Evolutionary conservation across 1,140 invertebrate genomes (phyloP).

Genomic region (Sycophila sp.): DNA sequence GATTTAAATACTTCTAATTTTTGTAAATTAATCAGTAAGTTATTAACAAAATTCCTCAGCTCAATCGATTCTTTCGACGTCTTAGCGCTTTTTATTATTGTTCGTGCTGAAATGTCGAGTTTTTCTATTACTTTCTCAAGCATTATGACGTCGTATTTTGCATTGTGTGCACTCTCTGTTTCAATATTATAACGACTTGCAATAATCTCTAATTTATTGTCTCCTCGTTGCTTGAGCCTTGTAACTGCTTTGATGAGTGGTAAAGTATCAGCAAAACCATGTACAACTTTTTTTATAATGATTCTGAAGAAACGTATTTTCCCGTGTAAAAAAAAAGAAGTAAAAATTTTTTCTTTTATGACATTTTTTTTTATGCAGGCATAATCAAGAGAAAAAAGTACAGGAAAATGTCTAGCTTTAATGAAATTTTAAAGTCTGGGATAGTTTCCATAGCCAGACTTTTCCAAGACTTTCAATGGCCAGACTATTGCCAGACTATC

Average conservation of each 20-base stretch:
- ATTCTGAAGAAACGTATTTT: conserved; percentile 24
- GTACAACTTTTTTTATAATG: conserved; percentile 29
- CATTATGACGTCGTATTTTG: conserved; percentile 27
- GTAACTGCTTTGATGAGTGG: conserved; percentile 26
- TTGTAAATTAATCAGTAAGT: background rate
- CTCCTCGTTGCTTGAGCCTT: conserved; percentile 3
- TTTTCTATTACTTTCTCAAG: conserved; percentile 12
- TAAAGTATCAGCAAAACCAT: conserved; percentile 34
- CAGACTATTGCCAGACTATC: too few species aligned
- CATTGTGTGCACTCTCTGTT: conserved; percentile 22
- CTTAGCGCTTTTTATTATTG: conserved; percentile 8
- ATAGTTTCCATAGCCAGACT: too few species aligned
- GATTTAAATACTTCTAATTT: background rate
- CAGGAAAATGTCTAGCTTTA: too few species aligned
- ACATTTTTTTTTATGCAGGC: too few species aligned
- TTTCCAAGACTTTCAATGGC: too few species aligned
- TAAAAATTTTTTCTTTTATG: too few species aligned
- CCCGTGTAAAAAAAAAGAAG: too few species aligned
- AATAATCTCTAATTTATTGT: conserved; percentile 31
- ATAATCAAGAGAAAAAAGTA: too few species aligned
- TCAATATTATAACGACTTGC: conserved; percentile 6
- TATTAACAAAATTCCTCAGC: background rate
- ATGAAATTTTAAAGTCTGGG: too few species aligned
- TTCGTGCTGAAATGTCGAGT: conserved; percentile 6
- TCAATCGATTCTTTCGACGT: conserved; percentile 20